A percentile compares a stretch with the other conserved stretches of the same genome.
Evolutionary conservation across 2,113 vertebrate genomes (phyloP).

Genomic region (Thermophis baileyi): DNA sequence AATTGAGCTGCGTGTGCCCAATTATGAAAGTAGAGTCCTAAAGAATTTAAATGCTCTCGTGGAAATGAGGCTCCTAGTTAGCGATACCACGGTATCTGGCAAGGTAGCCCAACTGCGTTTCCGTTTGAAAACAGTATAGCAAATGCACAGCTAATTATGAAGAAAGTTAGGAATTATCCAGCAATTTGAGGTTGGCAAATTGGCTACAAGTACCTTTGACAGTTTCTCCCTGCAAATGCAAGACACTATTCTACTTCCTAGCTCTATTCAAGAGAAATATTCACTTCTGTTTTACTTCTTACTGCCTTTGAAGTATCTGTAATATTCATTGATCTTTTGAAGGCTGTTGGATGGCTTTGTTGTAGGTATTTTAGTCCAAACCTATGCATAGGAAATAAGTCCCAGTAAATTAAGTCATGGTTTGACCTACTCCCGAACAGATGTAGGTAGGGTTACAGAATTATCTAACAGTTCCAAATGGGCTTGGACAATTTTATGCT

Average conservation of each 20-base stretch:
- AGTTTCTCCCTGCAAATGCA: not conserved
- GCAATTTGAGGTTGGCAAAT: not conserved
- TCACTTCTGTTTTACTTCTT: not conserved
- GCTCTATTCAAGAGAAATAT: not conserved
- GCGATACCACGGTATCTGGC: conserved; percentile 23
- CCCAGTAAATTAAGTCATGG: not conserved
- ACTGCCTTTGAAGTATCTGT: not conserved
- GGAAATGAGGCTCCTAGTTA: conserved; percentile 40
- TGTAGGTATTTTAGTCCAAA: not conserved
- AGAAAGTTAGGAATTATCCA: not conserved
- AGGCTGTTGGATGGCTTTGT: not conserved
- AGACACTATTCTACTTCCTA: not conserved
- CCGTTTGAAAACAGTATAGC: conserved; percentile 5
- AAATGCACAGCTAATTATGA: not conserved
- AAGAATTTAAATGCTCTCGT: conserved; percentile 45
- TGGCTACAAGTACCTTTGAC: not conserved
- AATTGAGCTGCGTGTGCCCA: conserved; percentile 49
- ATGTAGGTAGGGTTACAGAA: not conserved
- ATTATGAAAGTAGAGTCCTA: conserved; percentile 46
- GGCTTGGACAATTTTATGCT: not conserved
- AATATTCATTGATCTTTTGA: not conserved
- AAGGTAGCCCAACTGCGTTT: conserved; percentile 1
- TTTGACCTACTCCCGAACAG: not conserved
- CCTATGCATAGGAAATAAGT: not conserved
- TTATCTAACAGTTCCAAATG: not conserved